Percentiles rank a stretch among this genome's conserved stretches.
phyloP scores from a whole-genome alignment of 2,888 invertebrate species.

The Oasisia sp. region DNA sequence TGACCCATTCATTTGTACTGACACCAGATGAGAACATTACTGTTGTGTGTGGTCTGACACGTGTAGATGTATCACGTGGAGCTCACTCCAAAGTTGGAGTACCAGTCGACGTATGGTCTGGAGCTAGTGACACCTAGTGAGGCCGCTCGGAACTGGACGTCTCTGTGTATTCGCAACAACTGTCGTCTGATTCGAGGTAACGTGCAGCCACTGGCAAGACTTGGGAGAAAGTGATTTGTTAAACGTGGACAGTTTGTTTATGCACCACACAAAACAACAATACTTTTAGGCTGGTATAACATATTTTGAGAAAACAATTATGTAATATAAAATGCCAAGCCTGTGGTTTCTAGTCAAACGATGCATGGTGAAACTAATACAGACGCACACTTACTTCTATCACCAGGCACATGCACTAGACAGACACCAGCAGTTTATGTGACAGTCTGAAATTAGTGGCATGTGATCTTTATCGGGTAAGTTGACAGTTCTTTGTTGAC shows the following conservation, averaged over 20 bases:
- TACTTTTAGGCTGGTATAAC: background rate
- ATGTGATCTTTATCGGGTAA: background rate
- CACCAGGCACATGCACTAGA: too few species aligned
- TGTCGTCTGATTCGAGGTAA: slow-evolving; percentile 53
- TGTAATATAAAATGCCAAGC: background rate
- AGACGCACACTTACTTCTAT: too few species aligned
- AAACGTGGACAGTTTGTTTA: background rate
- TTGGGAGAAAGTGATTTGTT: background rate
- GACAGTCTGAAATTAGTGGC: too few species aligned
- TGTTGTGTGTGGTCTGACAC: background rate
- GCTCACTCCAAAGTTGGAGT: slow-evolving; percentile 55
- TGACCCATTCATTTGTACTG: background rate
- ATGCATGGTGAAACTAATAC: too few species aligned
- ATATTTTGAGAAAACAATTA: slow-evolving; percentile 19
- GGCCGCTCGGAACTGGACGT: slow-evolving; percentile 49
- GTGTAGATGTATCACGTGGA: slow-evolving; percentile 45
- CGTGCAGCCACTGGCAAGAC: background rate
- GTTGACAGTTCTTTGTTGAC: background rate
- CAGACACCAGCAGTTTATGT: too few species aligned
- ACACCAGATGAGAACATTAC: slow-evolving; percentile 8
- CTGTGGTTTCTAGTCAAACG: too few species aligned
- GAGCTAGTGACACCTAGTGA: slow-evolving; percentile 53
- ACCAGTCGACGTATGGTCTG: slow-evolving; percentile 52
- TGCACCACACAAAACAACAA: too few species aligned
- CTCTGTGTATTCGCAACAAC: slow-evolving; percentile 51